Evolutionary conservation across 2,113 vertebrate genomes (phyloP).

Genomic region (Protomyctophum bolini): DNA sequence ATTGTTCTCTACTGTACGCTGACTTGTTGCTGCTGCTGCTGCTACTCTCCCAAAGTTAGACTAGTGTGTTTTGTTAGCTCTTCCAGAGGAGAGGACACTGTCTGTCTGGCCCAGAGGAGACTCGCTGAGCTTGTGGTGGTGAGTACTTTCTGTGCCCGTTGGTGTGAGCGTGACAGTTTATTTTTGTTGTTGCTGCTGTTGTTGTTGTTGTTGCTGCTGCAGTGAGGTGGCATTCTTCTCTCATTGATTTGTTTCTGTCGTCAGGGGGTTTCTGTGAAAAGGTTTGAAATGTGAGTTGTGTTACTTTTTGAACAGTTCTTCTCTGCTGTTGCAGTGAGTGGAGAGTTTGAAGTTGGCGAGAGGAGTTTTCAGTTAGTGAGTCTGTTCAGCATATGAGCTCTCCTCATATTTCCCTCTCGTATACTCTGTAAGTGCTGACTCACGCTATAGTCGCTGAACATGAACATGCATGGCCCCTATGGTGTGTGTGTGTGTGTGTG

Average conservation of each 20-base stretch:
- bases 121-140: slow-evolving; percentile 32
- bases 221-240: not conserved
- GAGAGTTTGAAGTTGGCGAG: not conserved
- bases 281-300: too few relatives aligned
- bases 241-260: not conserved
- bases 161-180: too few relatives aligned
- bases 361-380: not conserved
- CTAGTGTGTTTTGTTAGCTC: slow-evolving; percentile 11
- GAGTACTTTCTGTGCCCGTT: slow-evolving; percentile 45
- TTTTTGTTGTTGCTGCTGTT: too few relatives aligned
- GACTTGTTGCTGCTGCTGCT: slow-evolving; percentile 58
- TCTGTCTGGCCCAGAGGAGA: slow-evolving; percentile 18
- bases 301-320: too few relatives aligned
- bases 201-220: too few relatives aligned
- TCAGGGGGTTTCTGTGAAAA: not conserved
- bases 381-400: not conserved
- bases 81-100: slow-evolving; percentile 1
- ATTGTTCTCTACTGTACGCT: slow-evolving; percentile 72
- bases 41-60: slow-evolving; percentile 35
- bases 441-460: slow-evolving; percentile 55
- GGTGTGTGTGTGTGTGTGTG: slow-evolving; percentile 17
- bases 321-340: slow-evolving; percentile 14
- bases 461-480: slow-evolving; percentile 39
- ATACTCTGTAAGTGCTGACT: slow-evolving; percentile 57
- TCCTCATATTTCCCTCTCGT: slow-evolving; percentile 37